These are phyloP conservation scores for Lepidotrigona ventralis DNA, from an alignment of 1,140 invertebrate genomes.

Conservation along the genomic window DNA sequence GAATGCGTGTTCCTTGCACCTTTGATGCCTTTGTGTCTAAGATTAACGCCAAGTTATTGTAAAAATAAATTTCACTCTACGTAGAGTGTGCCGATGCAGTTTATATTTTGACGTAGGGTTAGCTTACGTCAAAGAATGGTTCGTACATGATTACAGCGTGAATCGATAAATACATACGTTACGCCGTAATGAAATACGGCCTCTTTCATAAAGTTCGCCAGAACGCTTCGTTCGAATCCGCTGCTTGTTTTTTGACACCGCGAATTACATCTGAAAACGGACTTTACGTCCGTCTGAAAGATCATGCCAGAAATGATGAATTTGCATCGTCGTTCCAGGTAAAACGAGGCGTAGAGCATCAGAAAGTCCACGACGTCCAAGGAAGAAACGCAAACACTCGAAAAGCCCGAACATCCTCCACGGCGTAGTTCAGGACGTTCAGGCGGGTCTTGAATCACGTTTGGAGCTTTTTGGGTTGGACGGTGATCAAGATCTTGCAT, in stretches of 20 bases:
- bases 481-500: constrained; percentile 72
- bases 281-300: not conserved
- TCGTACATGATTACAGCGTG: not conserved
- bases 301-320: not conserved
- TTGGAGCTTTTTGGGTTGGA: constrained; percentile 74
- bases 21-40: constrained; percentile 1
- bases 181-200: not conserved
- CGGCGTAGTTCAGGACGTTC: constrained; percentile 62
- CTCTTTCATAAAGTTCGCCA: not conserved
- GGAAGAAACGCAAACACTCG: constrained; percentile 71
- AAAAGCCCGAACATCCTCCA: constrained; percentile 69
- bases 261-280: not conserved
- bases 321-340: constrained; percentile 50
- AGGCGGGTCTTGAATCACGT: constrained; percentile 69
- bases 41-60: not conserved
- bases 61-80: constrained; percentile 32
- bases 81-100: constrained; percentile 11
- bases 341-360: constrained; percentile 71
- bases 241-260: not conserved
- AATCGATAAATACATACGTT: constrained; percentile 22
- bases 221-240: not conserved
- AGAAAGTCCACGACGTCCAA: constrained; percentile 72
- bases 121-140: constrained; percentile 31
- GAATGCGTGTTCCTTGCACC: not conserved
- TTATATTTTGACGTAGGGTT: constrained; percentile 33